phyloP scores from a whole-genome alignment of 2,797 vertebrate species.

The Xyrichtys novacula region DNA sequence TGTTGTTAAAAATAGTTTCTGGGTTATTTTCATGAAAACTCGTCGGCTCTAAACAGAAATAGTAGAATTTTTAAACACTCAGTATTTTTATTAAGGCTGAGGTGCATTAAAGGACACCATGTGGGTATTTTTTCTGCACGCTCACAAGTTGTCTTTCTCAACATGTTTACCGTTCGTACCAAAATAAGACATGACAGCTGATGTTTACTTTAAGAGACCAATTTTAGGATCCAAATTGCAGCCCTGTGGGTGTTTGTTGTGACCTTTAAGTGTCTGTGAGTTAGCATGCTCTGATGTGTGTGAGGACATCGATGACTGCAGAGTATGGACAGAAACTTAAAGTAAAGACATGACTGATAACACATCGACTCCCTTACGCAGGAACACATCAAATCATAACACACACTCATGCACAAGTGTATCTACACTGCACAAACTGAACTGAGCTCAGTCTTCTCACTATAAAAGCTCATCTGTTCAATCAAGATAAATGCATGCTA shows the following conservation, averaged over 20 bases:
- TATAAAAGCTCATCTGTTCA: not conserved
- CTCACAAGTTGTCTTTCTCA: conserved; percentile 3
- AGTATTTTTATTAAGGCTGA: not conserved
- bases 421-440: not conserved
- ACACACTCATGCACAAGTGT: conserved; percentile 6
- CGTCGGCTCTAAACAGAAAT: not conserved
- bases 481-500: not conserved
- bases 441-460: conserved; percentile 6
- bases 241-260: conserved; percentile 26
- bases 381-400: conserved; percentile 22
- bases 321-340: conserved; percentile 21
- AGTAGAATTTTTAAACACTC: not conserved
- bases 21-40: not conserved
- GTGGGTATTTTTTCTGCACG: not conserved
- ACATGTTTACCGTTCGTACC: conserved; percentile 32
- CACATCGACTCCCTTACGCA: conserved; percentile 58
- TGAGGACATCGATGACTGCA: conserved; percentile 38
- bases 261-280: conserved; percentile 10
- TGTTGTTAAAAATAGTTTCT: not conserved
- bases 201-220: conserved; percentile 41
- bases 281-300: conserved; percentile 21
- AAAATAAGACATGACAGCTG: conserved; percentile 42
- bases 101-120: not conserved
- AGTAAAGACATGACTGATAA: conserved; percentile 53
- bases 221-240: conserved; percentile 50